Percentiles rank a stretch among this genome's conserved stretches.
Conservation (phyloP, 2,797 vertebrate species). For the Manis javanica region DNA sequence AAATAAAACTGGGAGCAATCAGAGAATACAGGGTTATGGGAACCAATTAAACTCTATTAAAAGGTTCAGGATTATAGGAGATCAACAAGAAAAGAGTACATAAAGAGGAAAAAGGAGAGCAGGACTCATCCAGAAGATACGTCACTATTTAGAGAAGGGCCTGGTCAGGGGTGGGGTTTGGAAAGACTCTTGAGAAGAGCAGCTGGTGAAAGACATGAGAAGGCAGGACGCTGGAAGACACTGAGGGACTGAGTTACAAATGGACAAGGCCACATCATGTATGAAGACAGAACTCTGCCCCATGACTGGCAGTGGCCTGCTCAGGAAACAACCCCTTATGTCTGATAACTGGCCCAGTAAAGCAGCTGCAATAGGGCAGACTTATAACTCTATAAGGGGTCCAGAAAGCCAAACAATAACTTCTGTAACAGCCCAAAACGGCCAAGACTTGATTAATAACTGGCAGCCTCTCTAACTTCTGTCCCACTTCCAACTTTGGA, state of each 20-base stretch:
- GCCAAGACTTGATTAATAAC: neutral
- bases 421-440: neutral
- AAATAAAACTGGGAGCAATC: accelerated
- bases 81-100: neutral
- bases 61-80: accelerated
- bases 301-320: too few species aligned
- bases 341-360: neutral
- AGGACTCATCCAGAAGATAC: neutral
- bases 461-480: neutral
- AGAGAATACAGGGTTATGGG: neutral
- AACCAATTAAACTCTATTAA: neutral
- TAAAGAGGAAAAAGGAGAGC: neutral
- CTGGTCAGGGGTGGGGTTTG: too few species aligned
- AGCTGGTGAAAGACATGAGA: neutral
- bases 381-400: neutral
- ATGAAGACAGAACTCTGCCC: neutral
- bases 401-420: neutral
- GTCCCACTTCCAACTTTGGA: neutral
- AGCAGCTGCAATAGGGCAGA: neutral
- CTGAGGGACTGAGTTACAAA: neutral
- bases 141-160: neutral
- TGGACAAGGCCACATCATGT: too few species aligned
- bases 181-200: neutral
- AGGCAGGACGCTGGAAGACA: neutral
- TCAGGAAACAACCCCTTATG: neutral